Base-by-base conservation (phyloP, 2,888 invertebrate genomes). In the Agrypnus murinus region DNA sequence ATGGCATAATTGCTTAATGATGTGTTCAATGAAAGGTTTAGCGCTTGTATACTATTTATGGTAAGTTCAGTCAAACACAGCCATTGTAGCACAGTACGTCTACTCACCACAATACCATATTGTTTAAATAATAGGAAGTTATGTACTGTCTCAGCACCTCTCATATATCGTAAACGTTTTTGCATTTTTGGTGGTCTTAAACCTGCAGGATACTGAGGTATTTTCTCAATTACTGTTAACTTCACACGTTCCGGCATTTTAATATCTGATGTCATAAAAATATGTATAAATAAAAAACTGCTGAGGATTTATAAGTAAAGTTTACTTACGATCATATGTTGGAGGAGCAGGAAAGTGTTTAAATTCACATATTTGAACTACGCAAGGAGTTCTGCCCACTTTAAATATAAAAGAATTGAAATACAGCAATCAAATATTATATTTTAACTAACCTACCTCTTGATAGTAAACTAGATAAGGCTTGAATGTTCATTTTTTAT, bases 71-170 rank as follows among this genome's bases (percentile, higher is more conserved):
- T n/a, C n/a, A n/a, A n/a, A n/a, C n/a, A n/a, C n/a, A n/a, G n/a
- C n/a, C n/a, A n/a, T n/a, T n/a, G n/a, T n/a, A n/a, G n/a, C n/a
- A n/a, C n/a, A n/a, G n/a, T n/a, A n/a, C n/a, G n/a, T n/a, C n/a
- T 2, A 86, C 90, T 87, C 87, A 96, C 96, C 85, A 97, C 88
- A 74, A 99, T 92, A 46, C 97, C 99, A 89, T 91, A 99, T 81
- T 99, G 98, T 81, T 95, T 92, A 79, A 98, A 93, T 70, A 95
- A 88, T 9, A 99, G 86, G 62, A 90, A 89, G 77, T 93, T 98
- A 80, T 99, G 97, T 19, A 96, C 83, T 4, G 83, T 74, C 85
- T 99, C 99, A 0, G 97, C 97, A 0, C 98, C 98, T 82, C 97
- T 88, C 94, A 97, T 96, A 40, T 92, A 90, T n/a, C 89, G 87